phyloP scores from a whole-genome alignment of 2,888 invertebrate genomes.

The Tipula unca region DNA sequence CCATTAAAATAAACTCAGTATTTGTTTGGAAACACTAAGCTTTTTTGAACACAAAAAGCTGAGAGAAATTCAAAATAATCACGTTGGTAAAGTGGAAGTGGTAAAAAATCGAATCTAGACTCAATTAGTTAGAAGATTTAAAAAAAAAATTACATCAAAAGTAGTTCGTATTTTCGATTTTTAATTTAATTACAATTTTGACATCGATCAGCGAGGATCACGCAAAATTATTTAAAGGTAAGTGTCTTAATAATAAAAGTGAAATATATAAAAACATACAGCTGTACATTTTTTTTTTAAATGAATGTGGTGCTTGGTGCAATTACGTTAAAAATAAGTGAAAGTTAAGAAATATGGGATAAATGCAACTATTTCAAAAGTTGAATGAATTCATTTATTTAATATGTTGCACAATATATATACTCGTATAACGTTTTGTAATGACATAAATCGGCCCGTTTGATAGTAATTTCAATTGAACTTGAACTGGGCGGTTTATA shows the following conservation, averaged over 20 bases:
- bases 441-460: neutral
- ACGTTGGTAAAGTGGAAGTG: neutral
- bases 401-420: neutral
- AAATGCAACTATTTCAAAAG: neutral
- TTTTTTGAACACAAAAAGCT: neutral
- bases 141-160: neutral
- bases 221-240: neutral
- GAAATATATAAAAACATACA: neutral
- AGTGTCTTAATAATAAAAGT: neutral
- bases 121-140: neutral
- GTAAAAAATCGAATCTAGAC: neutral
- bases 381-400: neutral
- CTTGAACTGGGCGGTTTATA: neutral
- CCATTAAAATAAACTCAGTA: neutral
- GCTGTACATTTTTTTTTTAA: no score
- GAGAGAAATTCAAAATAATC: neutral
- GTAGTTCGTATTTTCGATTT: neutral
- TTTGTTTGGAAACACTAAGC: neutral
- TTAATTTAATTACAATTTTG: neutral
- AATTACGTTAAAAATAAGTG: neutral
- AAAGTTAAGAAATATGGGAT: neutral
- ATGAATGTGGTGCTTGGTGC: neutral
- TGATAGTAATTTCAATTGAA: neutral
- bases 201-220: slow-evolving; percentile 16
- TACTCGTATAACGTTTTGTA: neutral